Base-by-base conservation (phyloP, 2,797 vertebrate species). In the Acanthiza pusilla region DNA sequence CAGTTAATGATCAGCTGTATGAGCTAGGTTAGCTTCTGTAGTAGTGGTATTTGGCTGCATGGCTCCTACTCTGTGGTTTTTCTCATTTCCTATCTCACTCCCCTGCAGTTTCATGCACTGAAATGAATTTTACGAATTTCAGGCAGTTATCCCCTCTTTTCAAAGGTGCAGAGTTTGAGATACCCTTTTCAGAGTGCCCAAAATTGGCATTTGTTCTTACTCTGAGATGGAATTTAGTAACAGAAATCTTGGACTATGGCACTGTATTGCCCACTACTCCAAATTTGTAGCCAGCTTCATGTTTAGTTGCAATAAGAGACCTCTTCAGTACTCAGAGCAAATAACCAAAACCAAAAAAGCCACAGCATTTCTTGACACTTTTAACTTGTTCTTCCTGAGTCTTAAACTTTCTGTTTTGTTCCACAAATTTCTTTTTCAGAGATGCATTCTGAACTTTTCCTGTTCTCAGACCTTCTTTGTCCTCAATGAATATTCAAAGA, bases 381-480 rank as follows among this genome's bases (percentile, higher is more conserved):
- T n/a, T 53, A 54, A 48, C 10, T 54, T 62, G 27, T 27, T 85
- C 27, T 70, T 95, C 63, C 22, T 58, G 19, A n/a, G 13, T 67
- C 11, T 62, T 54, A 76, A 75, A 27, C 3, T 73, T 77, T 86
- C 61, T 67, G 29, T 2, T 85, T 82, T 85, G 29, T 53, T 88
- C 48, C 22, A 23, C 29, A 5, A n/a, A 58, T 67, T 81, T 92
- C 16, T 66, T 81, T 76, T 82, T 82, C 17, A 9, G 81, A 73
- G 48, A 82, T 43, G 55, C 7, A 61, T 85, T 82, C 40, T 91
- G 51, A 87, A 76, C 67, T 68, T 85, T 92, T 94, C 89, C 79
- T 91, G 55, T 89, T 91, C 55, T 82, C 53, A 89, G 75, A 70
- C 67, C 63, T 88, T 61, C 55, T 74, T 78, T 92, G 60, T 89